Conservation (phyloP, 1,140 invertebrate genomes). For the Drosophila lowei region DNA sequence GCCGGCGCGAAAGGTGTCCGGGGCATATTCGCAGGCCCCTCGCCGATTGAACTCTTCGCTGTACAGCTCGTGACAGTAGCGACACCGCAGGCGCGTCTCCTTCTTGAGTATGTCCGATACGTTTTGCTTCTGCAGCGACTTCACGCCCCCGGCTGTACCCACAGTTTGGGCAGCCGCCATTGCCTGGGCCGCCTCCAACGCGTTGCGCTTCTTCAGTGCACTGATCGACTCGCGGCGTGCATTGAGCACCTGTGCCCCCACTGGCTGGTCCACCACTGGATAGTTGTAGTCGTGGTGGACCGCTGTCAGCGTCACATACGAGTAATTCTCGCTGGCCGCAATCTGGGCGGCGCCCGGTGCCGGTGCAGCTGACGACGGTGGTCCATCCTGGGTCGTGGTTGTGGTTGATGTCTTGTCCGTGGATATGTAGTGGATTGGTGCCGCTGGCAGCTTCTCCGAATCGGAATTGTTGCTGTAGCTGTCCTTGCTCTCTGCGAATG, state of each 20-base stretch:
- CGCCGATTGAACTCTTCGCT: slow-evolving; percentile 90
- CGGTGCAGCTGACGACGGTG: slow-evolving; percentile 42
- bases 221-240: slow-evolving; percentile 85
- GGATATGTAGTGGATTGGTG: slow-evolving; percentile 83
- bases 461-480: slow-evolving; percentile 79
- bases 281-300: slow-evolving; percentile 92
- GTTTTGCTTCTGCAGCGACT: slow-evolving; percentile 68
- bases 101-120: slow-evolving; percentile 74
- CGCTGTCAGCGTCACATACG: slow-evolving; percentile 93
- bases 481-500: slow-evolving; percentile 57
- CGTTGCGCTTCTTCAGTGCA: slow-evolving; percentile 86
- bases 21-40: slow-evolving; percentile 94
- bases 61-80: slow-evolving; percentile 89
- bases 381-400: slow-evolving; percentile 41
- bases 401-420: slow-evolving; percentile 77
- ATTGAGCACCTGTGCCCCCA: slow-evolving; percentile 81
- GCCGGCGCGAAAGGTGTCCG: slow-evolving; percentile 91
- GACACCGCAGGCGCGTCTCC: slow-evolving; percentile 74
- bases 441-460: slow-evolving; percentile 73
- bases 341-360: slow-evolving; percentile 58
- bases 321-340: slow-evolving; percentile 87
- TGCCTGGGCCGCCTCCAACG: slow-evolving; percentile 71
- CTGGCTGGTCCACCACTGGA: slow-evolving; percentile 88
- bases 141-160: slow-evolving; percentile 23
- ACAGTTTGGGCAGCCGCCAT: slow-evolving; percentile 69